Conservation (phyloP, 2,888 invertebrate species). For the Trissolcus brochymenae region DNA sequence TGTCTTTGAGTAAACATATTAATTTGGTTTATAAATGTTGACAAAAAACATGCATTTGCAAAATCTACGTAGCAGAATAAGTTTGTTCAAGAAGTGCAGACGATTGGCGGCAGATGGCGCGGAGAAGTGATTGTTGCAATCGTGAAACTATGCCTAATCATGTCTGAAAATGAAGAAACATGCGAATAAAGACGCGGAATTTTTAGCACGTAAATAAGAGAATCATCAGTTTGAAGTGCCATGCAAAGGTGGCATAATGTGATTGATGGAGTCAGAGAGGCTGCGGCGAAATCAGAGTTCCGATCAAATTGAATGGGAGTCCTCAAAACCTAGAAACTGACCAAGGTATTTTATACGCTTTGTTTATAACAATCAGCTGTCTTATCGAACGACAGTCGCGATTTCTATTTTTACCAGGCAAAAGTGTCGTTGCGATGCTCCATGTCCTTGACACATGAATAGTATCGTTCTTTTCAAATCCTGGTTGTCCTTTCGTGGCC, state of each 20-base stretch:
- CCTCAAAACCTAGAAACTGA: slow-evolving; percentile 50
- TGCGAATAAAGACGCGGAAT: slow-evolving; percentile 61
- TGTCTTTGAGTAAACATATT: too few species aligned
- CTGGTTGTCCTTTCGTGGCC: background rate
- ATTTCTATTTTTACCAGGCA: slow-evolving; percentile 45
- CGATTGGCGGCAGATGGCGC: slow-evolving; percentile 6
- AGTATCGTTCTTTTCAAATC: slow-evolving; percentile 10
- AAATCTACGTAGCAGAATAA: slow-evolving; percentile 8
- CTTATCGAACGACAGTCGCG: slow-evolving; percentile 66
- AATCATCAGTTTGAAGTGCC: slow-evolving; percentile 67
- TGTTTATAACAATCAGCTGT: slow-evolving; percentile 75
- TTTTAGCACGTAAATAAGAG: slow-evolving; percentile 68
- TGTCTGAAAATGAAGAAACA: slow-evolving; percentile 67
- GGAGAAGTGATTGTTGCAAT: slow-evolving; percentile 11
- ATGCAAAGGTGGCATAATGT: slow-evolving; percentile 63
- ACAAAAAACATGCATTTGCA: too few species aligned
- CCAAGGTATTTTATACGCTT: slow-evolving; percentile 70
- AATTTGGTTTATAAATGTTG: too few species aligned
- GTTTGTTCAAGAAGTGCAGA: background rate
- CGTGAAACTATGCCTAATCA: slow-evolving; percentile 38
- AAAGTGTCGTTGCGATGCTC: slow-evolving; percentile 1
- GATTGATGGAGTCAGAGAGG: slow-evolving; percentile 62
- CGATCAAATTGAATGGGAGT: slow-evolving; percentile 57
- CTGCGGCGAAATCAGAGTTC: slow-evolving; percentile 58
- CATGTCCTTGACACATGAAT: slow-evolving; percentile 22